Evolutionary conservation across 2,113 vertebrate species (phyloP), one percentile per base, ranked within the genome.

Genomic region (Jacana jacana): DNA sequence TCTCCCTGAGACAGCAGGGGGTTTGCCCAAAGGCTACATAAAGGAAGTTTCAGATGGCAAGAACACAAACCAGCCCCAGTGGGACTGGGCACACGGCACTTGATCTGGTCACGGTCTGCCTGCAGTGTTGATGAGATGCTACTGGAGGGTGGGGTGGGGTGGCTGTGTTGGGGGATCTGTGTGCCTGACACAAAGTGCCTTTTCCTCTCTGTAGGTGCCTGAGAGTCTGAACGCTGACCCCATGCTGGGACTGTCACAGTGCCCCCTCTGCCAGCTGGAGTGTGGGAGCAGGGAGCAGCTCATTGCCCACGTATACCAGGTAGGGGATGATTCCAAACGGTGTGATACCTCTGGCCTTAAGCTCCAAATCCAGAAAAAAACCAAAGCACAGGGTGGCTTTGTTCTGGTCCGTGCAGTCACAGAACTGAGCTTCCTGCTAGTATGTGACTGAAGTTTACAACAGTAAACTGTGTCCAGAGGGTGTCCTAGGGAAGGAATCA

Each of bases 271-370:
- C 97, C 98, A 99, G 77, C 96, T 99, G 95, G 99, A 99, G 83
- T 99, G 99, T 97, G 98, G 98, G 91, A 98, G 98, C 97, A 98
- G 99, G 25, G 99, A 99, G 92, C 99, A 99, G 87, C 98, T 99
- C 84, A 99, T 99, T 72, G 98, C 99, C 66, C 99, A 99, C 0
- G 98, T 99, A 40, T 99, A 99, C 96, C 99, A 99, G 99, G 99
- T 99, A 98, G 92, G 91, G 65, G 33, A 31, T 25, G 23, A 51
- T 58, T 93, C 86, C 52, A 42, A 35, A 12, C 28, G 10, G 57
- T 31, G 39, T 18, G 28, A 9, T 73, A 24, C 44, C 35, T 81
- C 35, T 93, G 77, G 44, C 85, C 70, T 77, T 64, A 58, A 68
- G 5, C 30, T 10, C 73, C 39, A 75, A 55, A 52, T 24, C 37